Evolutionary conservation across 1,140 invertebrate species (phyloP).

Genomic region (Lepidotrigona ventralis): DNA sequence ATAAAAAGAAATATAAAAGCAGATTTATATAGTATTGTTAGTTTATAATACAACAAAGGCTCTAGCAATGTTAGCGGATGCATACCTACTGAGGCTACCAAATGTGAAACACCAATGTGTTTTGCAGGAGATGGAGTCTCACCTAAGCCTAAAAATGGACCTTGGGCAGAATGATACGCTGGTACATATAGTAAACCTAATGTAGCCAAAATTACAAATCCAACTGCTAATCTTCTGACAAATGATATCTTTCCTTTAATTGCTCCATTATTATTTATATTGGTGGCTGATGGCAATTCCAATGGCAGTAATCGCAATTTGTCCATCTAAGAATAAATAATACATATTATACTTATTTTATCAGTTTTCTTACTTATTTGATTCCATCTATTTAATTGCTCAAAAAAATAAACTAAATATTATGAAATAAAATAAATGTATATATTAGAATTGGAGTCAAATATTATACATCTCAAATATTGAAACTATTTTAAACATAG

Average conservation of each 20-base stretch:
- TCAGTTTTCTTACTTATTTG: neutral
- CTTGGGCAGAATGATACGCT: constrained; percentile 77
- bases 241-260: constrained; percentile 73
- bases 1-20: neutral
- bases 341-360: neutral
- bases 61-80: constrained; percentile 63
- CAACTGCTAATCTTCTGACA: constrained; percentile 70
- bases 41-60: constrained; percentile 3
- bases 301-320: constrained; percentile 67
- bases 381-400: neutral
- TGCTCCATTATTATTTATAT: constrained; percentile 60
- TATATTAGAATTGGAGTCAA: neutral
- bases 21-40: constrained; percentile 5
- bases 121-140: constrained; percentile 71
- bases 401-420: neutral
- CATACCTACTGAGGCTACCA: constrained; percentile 74
- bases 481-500: neutral
- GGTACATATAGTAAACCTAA: constrained; percentile 76
- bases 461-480: neutral
- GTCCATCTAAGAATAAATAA: constrained; percentile 67
- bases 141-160: constrained; percentile 75
- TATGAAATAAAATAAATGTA: neutral
- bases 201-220: constrained; percentile 73
- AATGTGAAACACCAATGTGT: constrained; percentile 66
- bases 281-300: constrained; percentile 68